Percentiles rank a stretch among this genome's conserved stretches.
phyloP scores from a whole-genome alignment of 2,797 vertebrate genomes.

The Triplophysa yarkandensis region DNA sequence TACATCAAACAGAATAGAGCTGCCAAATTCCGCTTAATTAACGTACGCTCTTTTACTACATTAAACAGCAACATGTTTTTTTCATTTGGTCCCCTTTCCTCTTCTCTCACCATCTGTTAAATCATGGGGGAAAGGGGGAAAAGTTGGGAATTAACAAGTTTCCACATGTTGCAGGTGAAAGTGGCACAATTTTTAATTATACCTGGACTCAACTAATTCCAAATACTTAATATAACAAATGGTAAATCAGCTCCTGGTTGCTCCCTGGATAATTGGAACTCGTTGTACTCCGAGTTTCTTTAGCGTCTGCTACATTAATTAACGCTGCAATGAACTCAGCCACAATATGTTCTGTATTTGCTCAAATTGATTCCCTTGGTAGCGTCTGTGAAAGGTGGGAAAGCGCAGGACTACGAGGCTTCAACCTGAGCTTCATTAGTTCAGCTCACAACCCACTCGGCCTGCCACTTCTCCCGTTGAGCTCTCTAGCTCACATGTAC shows the following conservation, averaged over 20 bases:
- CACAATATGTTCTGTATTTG: constrained; percentile 69
- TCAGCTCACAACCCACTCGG: constrained; percentile 43
- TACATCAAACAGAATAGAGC: constrained; percentile 35
- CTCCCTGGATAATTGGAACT: constrained; percentile 64
- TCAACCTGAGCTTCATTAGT: constrained; percentile 61
- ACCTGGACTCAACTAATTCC: constrained; percentile 67
- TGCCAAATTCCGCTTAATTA: constrained; percentile 58
- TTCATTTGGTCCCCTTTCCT: constrained; percentile 33
- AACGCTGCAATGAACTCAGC: constrained; percentile 62
- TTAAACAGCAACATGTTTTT: constrained; percentile 48
- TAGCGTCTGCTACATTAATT: constrained; percentile 68
- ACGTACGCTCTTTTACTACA: constrained; percentile 26
- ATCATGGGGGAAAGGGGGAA: constrained; percentile 55
- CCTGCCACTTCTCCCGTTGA: constrained; percentile 31
- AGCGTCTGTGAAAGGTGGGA: constrained; percentile 59
- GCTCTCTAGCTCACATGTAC: constrained; percentile 12
- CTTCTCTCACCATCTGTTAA: constrained; percentile 63
- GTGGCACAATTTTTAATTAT: constrained; percentile 67
- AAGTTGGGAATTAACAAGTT: constrained; percentile 67
- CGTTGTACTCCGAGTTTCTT: constrained; percentile 58
- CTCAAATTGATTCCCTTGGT: constrained; percentile 65
- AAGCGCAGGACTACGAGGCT: constrained; percentile 53
- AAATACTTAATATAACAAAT: constrained; percentile 69
- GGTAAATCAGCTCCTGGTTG: constrained; percentile 62
- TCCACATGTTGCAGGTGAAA: constrained; percentile 67